Percentiles rank a stretch among this genome's conserved stretches.
Evolutionary conservation across 2,797 vertebrate genomes (phyloP).

Genomic region (Peromyscus melanophrys): DNA sequence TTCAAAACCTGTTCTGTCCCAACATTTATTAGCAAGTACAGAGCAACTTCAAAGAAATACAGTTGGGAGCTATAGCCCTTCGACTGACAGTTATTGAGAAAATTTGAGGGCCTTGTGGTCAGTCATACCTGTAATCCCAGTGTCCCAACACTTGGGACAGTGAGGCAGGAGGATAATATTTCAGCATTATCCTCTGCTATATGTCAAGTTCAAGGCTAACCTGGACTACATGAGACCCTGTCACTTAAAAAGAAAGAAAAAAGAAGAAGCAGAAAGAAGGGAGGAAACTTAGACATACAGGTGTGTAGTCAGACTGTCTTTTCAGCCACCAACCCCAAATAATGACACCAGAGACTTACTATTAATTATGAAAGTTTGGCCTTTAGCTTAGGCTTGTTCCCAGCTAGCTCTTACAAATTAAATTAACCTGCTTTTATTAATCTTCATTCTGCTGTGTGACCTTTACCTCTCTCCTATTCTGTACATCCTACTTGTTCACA

Average conservation of each 20-base stretch:
- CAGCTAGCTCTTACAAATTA: not conserved
- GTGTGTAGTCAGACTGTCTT: not conserved
- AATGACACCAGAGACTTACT: not conserved
- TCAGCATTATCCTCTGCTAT: not conserved
- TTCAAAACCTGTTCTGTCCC: not conserved
- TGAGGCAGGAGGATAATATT: not conserved
- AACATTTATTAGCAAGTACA: not conserved
- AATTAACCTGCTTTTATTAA: not conserved
- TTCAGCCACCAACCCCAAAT: not conserved
- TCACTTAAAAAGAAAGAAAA: not conserved
- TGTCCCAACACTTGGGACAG: not conserved
- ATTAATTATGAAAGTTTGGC: not conserved
- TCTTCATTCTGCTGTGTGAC: not conserved
- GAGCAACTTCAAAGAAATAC: not conserved
- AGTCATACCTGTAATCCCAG: not conserved
- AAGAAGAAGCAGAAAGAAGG: not conserved
- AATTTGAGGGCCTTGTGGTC: not conserved
- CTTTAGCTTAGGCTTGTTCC: not conserved
- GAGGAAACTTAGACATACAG: not conserved
- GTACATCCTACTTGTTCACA: fast-evolving
- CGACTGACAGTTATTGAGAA: not conserved
- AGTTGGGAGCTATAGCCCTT: not conserved
- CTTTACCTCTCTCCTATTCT: not conserved
- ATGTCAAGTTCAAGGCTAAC: not conserved
- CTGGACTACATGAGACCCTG: not conserved